Percentiles rank a stretch among this genome's conserved stretches.
Conservation (phyloP, 2,888 invertebrate genomes). For the Pterobdella sp. region DNA sequence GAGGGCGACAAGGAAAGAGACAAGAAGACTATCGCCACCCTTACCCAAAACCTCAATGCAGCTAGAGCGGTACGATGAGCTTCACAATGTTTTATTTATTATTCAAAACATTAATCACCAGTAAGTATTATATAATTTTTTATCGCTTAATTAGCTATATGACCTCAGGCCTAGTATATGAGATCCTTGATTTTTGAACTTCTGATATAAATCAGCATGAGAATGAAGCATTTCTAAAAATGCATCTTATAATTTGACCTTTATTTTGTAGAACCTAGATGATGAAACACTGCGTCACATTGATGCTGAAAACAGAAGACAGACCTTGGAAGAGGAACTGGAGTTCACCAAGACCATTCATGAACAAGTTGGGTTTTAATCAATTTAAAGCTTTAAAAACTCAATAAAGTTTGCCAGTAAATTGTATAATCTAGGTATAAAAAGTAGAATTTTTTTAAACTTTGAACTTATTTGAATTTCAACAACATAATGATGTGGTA, state of each 20-base stretch:
- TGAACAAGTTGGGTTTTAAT: conserved; percentile 25
- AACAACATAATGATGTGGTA: not conserved
- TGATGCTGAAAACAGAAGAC: conserved; percentile 25
- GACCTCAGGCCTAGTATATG: not conserved
- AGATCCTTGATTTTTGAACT: not conserved
- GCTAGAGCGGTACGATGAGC: conserved; percentile 43
- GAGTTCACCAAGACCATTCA: conserved; percentile 26
- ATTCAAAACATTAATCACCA: not conserved
- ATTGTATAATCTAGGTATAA: not conserved
- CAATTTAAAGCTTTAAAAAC: conserved; percentile 4
- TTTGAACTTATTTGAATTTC: not conserved
- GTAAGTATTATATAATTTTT: not conserved
- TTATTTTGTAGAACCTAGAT: conserved; percentile 27
- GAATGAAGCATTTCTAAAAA: not conserved
- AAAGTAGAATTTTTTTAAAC: not conserved
- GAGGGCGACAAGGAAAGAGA: conserved; percentile 45
- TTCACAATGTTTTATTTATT: not conserved
- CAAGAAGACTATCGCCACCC: conserved; percentile 49
- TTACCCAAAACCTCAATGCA: conserved; percentile 45
- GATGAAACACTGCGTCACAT: conserved; percentile 26
- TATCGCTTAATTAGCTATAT: not conserved
- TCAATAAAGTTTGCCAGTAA: not conserved
- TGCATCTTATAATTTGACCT: no score
- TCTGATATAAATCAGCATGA: not conserved
- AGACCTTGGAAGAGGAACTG: conserved; percentile 26